Evolutionary conservation across 2,113 vertebrate genomes (phyloP), one percentile per base, ranked within the genome.

Genomic region (Myotis lucifugus): DNA sequence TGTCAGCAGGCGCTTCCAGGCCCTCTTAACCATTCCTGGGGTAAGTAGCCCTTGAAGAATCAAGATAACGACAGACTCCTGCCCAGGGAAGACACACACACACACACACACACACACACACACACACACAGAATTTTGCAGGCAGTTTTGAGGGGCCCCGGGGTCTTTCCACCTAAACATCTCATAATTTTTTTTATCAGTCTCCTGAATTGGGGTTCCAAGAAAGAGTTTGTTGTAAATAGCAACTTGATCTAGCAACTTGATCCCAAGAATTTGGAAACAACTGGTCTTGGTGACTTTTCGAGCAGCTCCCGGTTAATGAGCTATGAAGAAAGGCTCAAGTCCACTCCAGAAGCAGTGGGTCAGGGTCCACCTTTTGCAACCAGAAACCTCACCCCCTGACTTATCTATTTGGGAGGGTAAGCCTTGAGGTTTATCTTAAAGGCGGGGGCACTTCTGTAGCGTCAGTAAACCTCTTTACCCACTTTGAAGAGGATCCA

Each of bases 11-110:
- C 15, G 42, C 82, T 86, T 67, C 50, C 88, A 82, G 79, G 66
- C 85, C 84, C 79, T 73, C 64, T 94, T 81, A 96, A 95, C 95
- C 86, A 92, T 94, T 91, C 50, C 84, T 11, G 19, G 67, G 42
- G 5, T 83, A 37, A 54, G 48, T 8, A 52, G 67, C 61, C 37
- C 59, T n/a, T 34, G 56, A 74, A 69, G 79, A 91, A 32, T 34
- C 73, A 37, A 32, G 40, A 64, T 32, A 37, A 46, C 21, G 11
- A 42, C 23, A 14, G 74, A 81, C 14, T 32, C 48, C 34, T 3
- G 1, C 27, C 37, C 34, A 37, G 34, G 66, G n/a, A 54, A 84
- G 25, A 1, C 52, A 3, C 50, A n/a, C 29, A 5, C 12, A 1
- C 42, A n/a, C n/a, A 5, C 9, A 1, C 50, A 37, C n/a, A 6